Evolutionary conservation across 35 echinoderm and acorn worm genomes (phyloP), one percentile per base, ranked within the genome.

Genomic region (Chiridota heheva): DNA sequence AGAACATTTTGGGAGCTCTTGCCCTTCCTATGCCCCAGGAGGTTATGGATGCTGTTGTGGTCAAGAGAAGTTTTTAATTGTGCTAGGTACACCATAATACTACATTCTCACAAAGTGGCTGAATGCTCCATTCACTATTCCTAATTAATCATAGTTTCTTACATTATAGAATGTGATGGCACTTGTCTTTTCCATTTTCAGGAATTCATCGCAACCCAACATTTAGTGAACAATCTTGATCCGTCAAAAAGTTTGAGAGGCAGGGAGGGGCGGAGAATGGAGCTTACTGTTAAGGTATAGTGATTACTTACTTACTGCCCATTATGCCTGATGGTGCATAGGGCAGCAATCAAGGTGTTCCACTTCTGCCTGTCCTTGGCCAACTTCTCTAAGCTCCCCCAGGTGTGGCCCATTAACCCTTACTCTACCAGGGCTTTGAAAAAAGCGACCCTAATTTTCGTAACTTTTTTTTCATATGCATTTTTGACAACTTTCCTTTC

Each of bases 121-220:
- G 22, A 13, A n/a, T n/a, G n/a, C n/a, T n/a, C n/a, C n/a, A 33
- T 13, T 72, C 30, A 18, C 28, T 62, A 33, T 13, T 20, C 42
- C 2, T 15, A 17, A 18, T 72, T 12, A 20, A 39, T 17, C 39
- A 44, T 72, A 18, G 40, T 15, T 43, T 12, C 12, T 44, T 18
- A 46, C 18, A 44, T 72, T 18, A 13, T 72, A 12, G 17, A 16
- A 60, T 51, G 8, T 51, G 8, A 51, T 51, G n/a, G n/a, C n/a
- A n/a, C 28, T 63, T 29, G 41, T 60, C 25, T 77, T 1, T 65
- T 48, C 38, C 29, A 71, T 63, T 44, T 7, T 46, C 72, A 96
- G 93, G 93, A 91, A 28, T 96, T 96, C 72, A 75, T 91, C 36
- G 82, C 93, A 0, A 96, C 93, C 15, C 93, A 96, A 36, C 18